These are phyloP conservation scores for Drosophila parabipectinata DNA, from an alignment of 1,140 invertebrate species.

Conservation along the genomic window DNA sequence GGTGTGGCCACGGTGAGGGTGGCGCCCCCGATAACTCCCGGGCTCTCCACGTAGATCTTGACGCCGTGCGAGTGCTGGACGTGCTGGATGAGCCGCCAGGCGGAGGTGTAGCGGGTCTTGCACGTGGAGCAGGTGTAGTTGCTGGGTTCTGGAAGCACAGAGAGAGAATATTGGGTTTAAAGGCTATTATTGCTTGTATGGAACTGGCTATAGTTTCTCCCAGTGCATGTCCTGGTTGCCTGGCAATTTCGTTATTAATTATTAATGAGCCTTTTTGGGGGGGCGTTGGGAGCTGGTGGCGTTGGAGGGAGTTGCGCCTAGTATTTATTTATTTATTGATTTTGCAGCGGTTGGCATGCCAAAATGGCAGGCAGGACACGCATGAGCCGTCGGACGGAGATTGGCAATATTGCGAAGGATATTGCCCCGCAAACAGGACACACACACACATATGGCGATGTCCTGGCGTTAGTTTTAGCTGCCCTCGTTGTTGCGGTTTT, in stretches of 20 bases:
- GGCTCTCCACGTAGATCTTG: slow-evolving; percentile 93
- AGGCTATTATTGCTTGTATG: no score
- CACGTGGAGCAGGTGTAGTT: slow-evolving; percentile 97
- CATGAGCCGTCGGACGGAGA: slow-evolving; percentile 45
- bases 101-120: slow-evolving; percentile 94
- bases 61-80: slow-evolving; percentile 97
- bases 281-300: not conserved
- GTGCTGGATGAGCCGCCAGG: slow-evolving; percentile 97
- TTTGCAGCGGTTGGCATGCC: slow-evolving; percentile 68
- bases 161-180: not conserved
- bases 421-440: slow-evolving; percentile 29
- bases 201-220: not conserved
- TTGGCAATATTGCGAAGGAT: slow-evolving; percentile 61
- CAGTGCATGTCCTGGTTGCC: slow-evolving; percentile 14
- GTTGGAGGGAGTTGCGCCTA: slow-evolving; percentile 1
- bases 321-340: slow-evolving; percentile 78
- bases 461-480: slow-evolving; percentile 43
- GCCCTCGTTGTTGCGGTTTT: slow-evolving; percentile 56
- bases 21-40: slow-evolving; percentile 23
- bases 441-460: slow-evolving; percentile 27
- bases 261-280: slow-evolving; percentile 56
- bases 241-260: slow-evolving; percentile 71
- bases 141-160: slow-evolving; percentile 91
- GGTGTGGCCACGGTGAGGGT: slow-evolving; percentile 71
- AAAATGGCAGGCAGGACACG: slow-evolving; percentile 36